Conservation (phyloP, 2,888 invertebrate species). For the Diarsia mendica region DNA sequence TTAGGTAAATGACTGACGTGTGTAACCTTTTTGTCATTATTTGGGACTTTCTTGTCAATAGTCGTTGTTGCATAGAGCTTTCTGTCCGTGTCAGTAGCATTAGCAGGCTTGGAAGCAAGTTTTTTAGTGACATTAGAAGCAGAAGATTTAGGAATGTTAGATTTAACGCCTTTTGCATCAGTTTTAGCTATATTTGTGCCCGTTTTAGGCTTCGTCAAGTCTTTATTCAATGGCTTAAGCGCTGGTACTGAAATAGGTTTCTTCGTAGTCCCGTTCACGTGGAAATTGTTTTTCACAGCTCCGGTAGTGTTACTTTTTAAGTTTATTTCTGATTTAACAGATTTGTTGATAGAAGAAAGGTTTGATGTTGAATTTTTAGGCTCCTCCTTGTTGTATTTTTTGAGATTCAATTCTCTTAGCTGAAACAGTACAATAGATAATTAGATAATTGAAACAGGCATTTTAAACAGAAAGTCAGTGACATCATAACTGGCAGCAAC, state of each 20-base stretch:
- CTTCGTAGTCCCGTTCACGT: slow-evolving; percentile 67
- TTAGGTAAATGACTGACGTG: slow-evolving; percentile 34
- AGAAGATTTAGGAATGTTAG: slow-evolving; percentile 43
- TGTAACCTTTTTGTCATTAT: slow-evolving; percentile 3
- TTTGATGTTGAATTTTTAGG: slow-evolving; percentile 54
- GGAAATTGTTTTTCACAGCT: slow-evolving; percentile 67
- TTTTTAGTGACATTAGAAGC: slow-evolving; percentile 31
- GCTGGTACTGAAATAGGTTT: slow-evolving; percentile 68
- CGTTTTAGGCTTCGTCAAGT: slow-evolving; percentile 56
- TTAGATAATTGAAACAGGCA: background rate
- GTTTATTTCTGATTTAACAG: slow-evolving; percentile 54
- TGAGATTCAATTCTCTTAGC: slow-evolving; percentile 82
- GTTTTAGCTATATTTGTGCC: slow-evolving; percentile 15
- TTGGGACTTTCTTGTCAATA: slow-evolving; percentile 21
- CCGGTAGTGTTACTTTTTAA: slow-evolving; percentile 43
- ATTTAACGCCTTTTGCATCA: slow-evolving; percentile 14
- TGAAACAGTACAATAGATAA: slow-evolving; percentile 63
- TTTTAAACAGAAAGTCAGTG: background rate
- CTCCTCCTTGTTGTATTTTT: slow-evolving; percentile 77
- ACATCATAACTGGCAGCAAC: no score
- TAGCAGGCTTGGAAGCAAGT: slow-evolving; percentile 8
- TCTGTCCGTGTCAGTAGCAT: slow-evolving; percentile 14
- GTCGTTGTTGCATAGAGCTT: slow-evolving; percentile 33
- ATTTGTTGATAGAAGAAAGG: slow-evolving; percentile 53
- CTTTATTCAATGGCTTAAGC: slow-evolving; percentile 41